Conservation (phyloP, 2,888 invertebrate genomes). For the Cheilosia scutellata region DNA sequence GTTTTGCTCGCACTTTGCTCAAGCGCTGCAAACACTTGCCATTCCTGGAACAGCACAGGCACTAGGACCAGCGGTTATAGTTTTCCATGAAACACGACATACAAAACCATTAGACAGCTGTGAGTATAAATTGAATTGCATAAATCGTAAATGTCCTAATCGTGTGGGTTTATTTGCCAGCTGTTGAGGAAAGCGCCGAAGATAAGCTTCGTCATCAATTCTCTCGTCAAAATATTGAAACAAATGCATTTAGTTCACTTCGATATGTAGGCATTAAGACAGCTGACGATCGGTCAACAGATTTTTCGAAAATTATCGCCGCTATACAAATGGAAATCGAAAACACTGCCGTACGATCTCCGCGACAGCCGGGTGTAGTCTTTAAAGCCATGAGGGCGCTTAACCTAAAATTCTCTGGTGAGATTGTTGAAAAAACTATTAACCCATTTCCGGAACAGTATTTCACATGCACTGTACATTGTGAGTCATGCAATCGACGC, state of each 20-base stretch:
- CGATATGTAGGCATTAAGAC: slow-evolving; percentile 88
- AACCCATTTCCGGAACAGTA: slow-evolving; percentile 91
- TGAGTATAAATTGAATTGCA: slow-evolving; percentile 79
- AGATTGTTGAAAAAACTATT: slow-evolving; percentile 86
- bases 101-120: slow-evolving; percentile 88
- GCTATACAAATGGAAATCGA: slow-evolving; percentile 87
- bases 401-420: slow-evolving; percentile 90
- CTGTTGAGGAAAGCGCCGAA: slow-evolving; percentile 86
- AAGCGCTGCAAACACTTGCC: slow-evolving; percentile 84
- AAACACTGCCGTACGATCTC: slow-evolving; percentile 89
- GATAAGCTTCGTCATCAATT: slow-evolving; percentile 87
- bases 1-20: slow-evolving; percentile 89
- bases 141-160: not conserved
- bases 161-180: slow-evolving; percentile 79
- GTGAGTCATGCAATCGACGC: slow-evolving; percentile 88
- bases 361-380: slow-evolving; percentile 88
- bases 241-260: slow-evolving; percentile 90
- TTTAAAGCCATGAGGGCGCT: slow-evolving; percentile 89
- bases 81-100: slow-evolving; percentile 92
- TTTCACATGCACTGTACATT: slow-evolving; percentile 90
- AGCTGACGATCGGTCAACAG: slow-evolving; percentile 84
- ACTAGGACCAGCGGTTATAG: slow-evolving; percentile 90
- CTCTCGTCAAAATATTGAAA: slow-evolving; percentile 86
- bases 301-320: slow-evolving; percentile 86
- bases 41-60: slow-evolving; percentile 84